Evolutionary conservation across 2,797 vertebrate species (phyloP), one percentile per base, ranked within the genome.

Genomic region (Tympanoctomys barrerae): DNA sequence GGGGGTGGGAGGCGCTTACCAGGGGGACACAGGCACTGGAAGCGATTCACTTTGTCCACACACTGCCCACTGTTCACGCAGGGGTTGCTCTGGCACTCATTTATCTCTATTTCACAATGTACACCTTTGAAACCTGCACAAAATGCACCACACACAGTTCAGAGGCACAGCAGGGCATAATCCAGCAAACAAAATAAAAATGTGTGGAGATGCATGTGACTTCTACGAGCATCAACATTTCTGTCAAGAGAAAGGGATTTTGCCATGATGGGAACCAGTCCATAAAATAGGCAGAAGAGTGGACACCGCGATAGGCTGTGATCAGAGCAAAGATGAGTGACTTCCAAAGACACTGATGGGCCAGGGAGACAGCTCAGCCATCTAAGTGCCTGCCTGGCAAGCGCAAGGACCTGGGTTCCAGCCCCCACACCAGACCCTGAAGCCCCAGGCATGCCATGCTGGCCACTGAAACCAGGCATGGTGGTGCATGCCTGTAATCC

Each of bases 31-130:
- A 99, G 98, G 97, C 99, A 99, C 96, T 99, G 97, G 77, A 99
- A 99, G 90, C 98, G 98, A 96, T 99, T 99, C 98, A 99, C 99
- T 97, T 99, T 99, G 97, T 99, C 99, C 92, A 98, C 97, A 97
- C 99, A 99, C 96, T 98, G 98, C 31, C 99, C 99, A 2, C 98
- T 99, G 98, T 99, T 99, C 97, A 99, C 98, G 97, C 99, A 99
- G 26, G 99, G 99, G 33, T 99, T 99, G 98, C 99, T 99, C 31
- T 98, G 97, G 96, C 99, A 99, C 94, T 99, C 99, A 16, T 99
- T 98, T 52, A 99, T 98, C 89, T 99, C 99, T 36, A 98, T 95
- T 97, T 99, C 99, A 98, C 99, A 99, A 87, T 99, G 99, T 90
- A 98, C 98, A 87, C 99, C 99, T 95, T 98, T 99, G 97, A 99